Base-by-base conservation (phyloP, 2,888 invertebrate genomes). In the Palloptera scutellata region DNA sequence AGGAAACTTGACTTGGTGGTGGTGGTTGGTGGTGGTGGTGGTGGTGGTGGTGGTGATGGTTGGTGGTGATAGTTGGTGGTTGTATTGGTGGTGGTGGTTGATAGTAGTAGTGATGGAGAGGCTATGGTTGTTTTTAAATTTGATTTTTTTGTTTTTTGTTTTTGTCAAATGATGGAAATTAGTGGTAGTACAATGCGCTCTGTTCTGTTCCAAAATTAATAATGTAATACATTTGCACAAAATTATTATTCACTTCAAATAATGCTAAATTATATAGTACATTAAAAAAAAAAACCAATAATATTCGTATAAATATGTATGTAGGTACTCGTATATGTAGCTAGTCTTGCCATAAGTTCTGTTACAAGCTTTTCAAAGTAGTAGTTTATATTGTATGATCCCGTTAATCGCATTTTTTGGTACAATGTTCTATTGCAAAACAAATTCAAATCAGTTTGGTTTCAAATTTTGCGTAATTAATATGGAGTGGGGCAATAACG, bases 231-330 rank as follows among this genome's bases (percentile, higher is more conserved):
- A 48, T 11, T 48, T 48, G 48, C 48, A 48, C 48, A 48, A 48
- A 13, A 15, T n/a, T n/a, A 48, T 48, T 48, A 48, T 48, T 13
- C 48, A 15, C 10, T 48, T 30, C 30, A 30, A 30, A 30, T 30
- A 30, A 30, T 30, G 30, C 30, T 30, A 30, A 30, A 30, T 30
- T 30, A 30, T 30, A 69, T 69, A 20, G 53, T 68, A 71, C 71
- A 71, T 69, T 71, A 69, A 69, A 70, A 70, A 61, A 70, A 67
- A 70, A 63, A 62, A 48, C 43, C 9, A 66, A 66, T 42, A 66
- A 59, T 60, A 9, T 60, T 19, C 43, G 45, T 60, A 60, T 48
- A 60, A 60, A 59, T 45, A 48, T 30, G 52, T 13, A 11, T 30
- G 30, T 45, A 60, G 45, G 45, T 19, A 54, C 30, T 54, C 4